phyloP scores from a whole-genome alignment of 2,888 invertebrate species.

The Polydrusus tereticollis region DNA sequence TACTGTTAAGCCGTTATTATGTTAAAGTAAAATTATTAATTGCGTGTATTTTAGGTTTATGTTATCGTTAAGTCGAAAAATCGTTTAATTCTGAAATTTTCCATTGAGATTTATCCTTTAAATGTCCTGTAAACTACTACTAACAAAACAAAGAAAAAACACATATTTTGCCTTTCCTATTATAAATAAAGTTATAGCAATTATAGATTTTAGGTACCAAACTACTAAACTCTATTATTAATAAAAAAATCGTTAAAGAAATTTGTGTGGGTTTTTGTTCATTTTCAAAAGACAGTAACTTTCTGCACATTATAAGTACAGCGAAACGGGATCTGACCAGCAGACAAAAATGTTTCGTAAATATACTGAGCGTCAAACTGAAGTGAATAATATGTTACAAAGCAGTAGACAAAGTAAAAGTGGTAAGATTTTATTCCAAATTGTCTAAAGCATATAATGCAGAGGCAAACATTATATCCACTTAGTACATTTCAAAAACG shows the following conservation, averaged over 20 bases:
- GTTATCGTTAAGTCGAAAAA: constrained; percentile 30
- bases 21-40: not conserved
- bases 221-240: constrained; percentile 46
- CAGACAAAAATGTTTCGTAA: too few species aligned
- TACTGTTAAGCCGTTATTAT: not conserved
- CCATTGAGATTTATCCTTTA: constrained; percentile 42
- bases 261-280: not conserved
- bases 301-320: not conserved
- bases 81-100: constrained; percentile 32
- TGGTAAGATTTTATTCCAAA: too few species aligned
- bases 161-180: constrained; percentile 49
- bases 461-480: too few species aligned
- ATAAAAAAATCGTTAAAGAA: constrained; percentile 40
- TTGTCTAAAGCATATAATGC: too few species aligned
- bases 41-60: constrained; percentile 29
- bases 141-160: constrained; percentile 35
- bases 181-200: constrained; percentile 45
- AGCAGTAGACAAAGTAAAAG: too few species aligned
- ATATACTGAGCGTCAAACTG: too few species aligned
- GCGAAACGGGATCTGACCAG: not conserved
- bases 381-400: too few species aligned
- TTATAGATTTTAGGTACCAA: constrained; percentile 47
- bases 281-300: not conserved
- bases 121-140: constrained; percentile 26
- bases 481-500: too few species aligned